These are phyloP conservation scores for Alligator sinensis DNA, from an alignment of 2,113 vertebrate genomes.

Conservation along the genomic window DNA sequence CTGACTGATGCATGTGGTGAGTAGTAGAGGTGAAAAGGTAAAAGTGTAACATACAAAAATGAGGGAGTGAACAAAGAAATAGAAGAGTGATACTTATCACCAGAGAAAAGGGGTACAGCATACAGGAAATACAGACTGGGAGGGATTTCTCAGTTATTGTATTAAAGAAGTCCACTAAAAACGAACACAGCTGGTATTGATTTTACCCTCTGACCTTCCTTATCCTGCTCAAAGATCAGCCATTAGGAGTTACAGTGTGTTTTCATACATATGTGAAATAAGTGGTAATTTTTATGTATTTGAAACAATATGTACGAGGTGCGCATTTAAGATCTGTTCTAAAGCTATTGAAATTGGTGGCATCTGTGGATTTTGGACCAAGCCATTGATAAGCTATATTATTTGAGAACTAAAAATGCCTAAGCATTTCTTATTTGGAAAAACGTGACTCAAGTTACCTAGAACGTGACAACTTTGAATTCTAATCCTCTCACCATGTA, in stretches of 20 bases:
- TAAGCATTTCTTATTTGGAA: neutral
- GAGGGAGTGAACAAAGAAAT: neutral
- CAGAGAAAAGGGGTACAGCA: neutral
- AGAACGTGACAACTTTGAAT: neutral
- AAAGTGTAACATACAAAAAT: neutral
- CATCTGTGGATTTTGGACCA: neutral
- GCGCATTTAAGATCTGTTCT: neutral
- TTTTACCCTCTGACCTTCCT: neutral
- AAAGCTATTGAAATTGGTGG: constrained; percentile 10
- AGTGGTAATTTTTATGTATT: neutral
- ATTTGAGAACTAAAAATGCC: constrained; percentile 5
- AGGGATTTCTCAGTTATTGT: neutral
- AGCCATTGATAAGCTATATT: neutral
- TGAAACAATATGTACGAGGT: neutral
- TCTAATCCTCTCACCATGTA: neutral
- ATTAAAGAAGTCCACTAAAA: neutral
- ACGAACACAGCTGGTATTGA: neutral
- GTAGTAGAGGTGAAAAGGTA: neutral
- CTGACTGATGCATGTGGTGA: neutral
- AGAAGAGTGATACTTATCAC: neutral
- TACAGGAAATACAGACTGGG: neutral
- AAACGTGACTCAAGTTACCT: neutral
- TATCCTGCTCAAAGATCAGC: neutral
- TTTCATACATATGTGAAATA: neutral
- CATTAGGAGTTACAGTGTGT: neutral